A percentile compares a stretch with the other conserved stretches of the same genome.
Conservation (phyloP, 2,888 invertebrate species). For the Choristoneura rosaceana region DNA sequence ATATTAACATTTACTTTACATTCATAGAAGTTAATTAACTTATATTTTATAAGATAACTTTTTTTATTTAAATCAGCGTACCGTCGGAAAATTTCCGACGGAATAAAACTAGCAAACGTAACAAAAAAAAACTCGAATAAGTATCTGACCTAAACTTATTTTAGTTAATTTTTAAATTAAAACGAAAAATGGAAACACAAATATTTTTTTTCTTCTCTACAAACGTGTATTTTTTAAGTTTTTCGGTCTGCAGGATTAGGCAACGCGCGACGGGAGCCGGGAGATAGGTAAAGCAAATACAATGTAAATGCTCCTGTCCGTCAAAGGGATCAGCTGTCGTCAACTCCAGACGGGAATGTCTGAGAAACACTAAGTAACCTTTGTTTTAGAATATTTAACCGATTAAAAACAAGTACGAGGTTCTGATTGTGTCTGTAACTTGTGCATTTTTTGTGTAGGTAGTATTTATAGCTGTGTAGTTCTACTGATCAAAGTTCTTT, state of each 20-base stretch:
- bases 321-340: slow-evolving; percentile 52
- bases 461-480: too few relatives aligned
- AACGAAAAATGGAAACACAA: background rate
- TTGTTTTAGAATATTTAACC: background rate
- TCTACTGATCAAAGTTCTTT: too few relatives aligned
- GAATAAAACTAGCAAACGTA: background rate
- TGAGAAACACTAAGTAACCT: background rate
- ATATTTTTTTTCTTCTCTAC: background rate
- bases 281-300: slow-evolving; percentile 78
- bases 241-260: slow-evolving; percentile 21
- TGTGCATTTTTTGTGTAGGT: too few relatives aligned
- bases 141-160: too few relatives aligned
- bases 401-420: too few relatives aligned
- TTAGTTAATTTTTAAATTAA: too few relatives aligned
- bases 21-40: too few relatives aligned
- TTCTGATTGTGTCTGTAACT: too few relatives aligned
- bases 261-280: slow-evolving; percentile 70
- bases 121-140: background rate
- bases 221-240: background rate
- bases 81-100: background rate
- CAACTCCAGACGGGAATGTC: slow-evolving; percentile 12
- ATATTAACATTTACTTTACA: too few relatives aligned
- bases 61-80: background rate
- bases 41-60: background rate
- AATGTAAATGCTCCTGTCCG: slow-evolving; percentile 68